Base-by-base conservation (phyloP, 2,888 invertebrate species). In the Lithosia quadra region DNA sequence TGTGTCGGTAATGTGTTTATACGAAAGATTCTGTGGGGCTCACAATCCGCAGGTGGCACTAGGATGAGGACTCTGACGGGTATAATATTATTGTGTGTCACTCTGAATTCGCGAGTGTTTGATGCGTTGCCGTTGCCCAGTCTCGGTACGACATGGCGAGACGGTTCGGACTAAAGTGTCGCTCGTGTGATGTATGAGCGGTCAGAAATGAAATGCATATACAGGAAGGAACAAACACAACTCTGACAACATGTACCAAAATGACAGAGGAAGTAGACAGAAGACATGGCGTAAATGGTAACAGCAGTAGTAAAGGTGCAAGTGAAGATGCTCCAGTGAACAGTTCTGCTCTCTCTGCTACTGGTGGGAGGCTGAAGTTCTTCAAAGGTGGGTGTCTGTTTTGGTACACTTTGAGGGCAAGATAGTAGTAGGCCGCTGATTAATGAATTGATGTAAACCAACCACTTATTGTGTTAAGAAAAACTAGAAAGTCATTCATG, bases 341-440 rank as follows among this genome's bases (percentile, higher is more conserved):
- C 81, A 91, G 86, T 84, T 87, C 94, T 78, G 84, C 92, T 82
- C 86, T 91, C 86, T 85, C 90, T 84, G 87, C 95, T 76, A 95
- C 96, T 88, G 97, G 97, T 83, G 97, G 97, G 87, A 96, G 97
- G 84, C 96, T 97, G 81, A 97, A 97, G 90, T 97, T 97, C 93
- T 97, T 97, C 90, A 97, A 97, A 96, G 97, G 97, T 97, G 87
- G 88, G 90, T 91, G 72, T 69, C 71, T 63, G 24, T 59, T 34
- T 53, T 10, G 7, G 11, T 22, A 34, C 11, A 49, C n/a, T 53
- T 67, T 66, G 49, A 43, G 43, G 33, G 49, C 43, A 61, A 58
- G 78, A 65, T 68, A 68, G 63, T 56, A 71, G 72, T 67, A 64
- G 68, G 67, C 63, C 58, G 63, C 63, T 69, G 65, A 55, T 57